Base-by-base conservation (phyloP, 2,888 invertebrate genomes). In the Chouioia cunea region DNA sequence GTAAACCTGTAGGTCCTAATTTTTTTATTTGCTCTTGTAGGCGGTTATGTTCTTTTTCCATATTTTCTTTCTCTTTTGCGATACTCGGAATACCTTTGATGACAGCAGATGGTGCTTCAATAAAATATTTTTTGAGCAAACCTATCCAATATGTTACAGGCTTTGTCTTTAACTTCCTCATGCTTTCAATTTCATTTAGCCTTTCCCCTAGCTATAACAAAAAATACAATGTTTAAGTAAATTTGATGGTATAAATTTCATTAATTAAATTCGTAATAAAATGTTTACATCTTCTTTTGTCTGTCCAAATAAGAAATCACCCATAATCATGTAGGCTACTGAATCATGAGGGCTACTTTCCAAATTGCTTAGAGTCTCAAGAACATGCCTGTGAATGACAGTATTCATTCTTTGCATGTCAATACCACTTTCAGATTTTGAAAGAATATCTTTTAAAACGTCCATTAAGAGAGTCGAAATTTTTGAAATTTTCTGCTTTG, bases 221-320 rank as follows among this genome's bases (percentile, higher is more conserved):
- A 46, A 70, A 43, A 22, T 27, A 60, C 36, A 27, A 54, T 15
- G n/a, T 47, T 36, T 27, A 16, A 36, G 18, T 12, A 64, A 27
- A 64, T 64, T 57, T 57, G 18, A 50, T 47, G 53, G 65, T 16
- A 52, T 47, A 65, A 58, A 65, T 10, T n/a, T 12, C 36, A 48
- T 10, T 44, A 66, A 70, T 63, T 43, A 60, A 22, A 62, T 43
- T 44, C n/a, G 22, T 50, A 43, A 58, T 50, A 50, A 73, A 65
- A 56, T 53, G 87, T 90, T 89, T 84, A 95, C 94, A 84, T 95
- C 92, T 76, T 90, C 86, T 76, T 91, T 89, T 54, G 88, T 89
- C 65, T 91, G 89, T 15, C 95, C 95, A 84, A 95, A 96, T 36
- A 97, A 86, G 80, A 93, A 92, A 82, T 97, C 95, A 0, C 93